Conservation (phyloP, 2,797 vertebrate genomes). For the Oreochromis grahami region DNA sequence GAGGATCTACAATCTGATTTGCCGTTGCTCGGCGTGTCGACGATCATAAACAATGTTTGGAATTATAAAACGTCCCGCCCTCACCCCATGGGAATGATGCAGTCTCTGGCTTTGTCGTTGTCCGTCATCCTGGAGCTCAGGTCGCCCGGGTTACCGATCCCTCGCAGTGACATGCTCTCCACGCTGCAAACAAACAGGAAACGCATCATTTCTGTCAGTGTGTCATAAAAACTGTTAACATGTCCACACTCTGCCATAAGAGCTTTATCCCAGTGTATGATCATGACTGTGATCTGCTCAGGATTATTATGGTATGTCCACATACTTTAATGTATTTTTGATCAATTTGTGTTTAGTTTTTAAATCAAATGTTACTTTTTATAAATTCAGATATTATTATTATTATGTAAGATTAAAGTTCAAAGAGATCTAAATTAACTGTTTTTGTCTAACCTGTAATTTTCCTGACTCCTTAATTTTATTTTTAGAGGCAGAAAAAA, state of each 20-base stretch:
- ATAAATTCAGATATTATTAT: not conserved
- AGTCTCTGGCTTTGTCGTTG: slow-evolving; percentile 83
- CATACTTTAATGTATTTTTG: not conserved
- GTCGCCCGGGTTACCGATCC: slow-evolving; percentile 75
- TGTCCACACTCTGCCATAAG: accelerated
- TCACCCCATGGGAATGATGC: slow-evolving; percentile 86
- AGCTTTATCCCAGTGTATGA: accelerated
- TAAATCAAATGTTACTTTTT: not conserved
- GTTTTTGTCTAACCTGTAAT: not conserved
- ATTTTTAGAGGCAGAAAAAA: not conserved
- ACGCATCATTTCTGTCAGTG: not conserved
- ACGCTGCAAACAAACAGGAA: slow-evolving; percentile 68
- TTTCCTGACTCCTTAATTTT: not conserved
- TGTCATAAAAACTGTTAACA: not conserved
- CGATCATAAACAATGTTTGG: not conserved
- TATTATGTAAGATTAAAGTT: not conserved
- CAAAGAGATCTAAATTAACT: not conserved
- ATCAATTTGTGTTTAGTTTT: not conserved
- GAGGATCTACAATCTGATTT: not conserved
- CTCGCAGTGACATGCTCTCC: slow-evolving; percentile 86
- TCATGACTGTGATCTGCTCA: not conserved
- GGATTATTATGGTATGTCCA: not conserved
- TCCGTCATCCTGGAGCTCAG: slow-evolving; percentile 82
- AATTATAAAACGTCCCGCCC: accelerated
- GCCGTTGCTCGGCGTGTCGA: not conserved